phyloP scores from a whole-genome alignment of 1,140 invertebrate genomes.

The Eriosoma lanigerum region DNA sequence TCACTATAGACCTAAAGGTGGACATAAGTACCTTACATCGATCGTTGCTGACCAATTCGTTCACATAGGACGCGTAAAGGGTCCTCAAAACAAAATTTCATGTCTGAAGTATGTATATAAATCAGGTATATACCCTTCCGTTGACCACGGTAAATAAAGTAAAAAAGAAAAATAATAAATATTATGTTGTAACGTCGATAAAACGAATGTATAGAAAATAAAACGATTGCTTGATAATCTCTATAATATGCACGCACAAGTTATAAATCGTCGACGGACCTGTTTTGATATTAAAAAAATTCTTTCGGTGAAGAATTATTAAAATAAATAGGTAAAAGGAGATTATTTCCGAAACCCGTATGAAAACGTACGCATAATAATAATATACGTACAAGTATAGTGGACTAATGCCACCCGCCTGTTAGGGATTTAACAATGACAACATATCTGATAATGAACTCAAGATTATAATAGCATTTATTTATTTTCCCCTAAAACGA shows the following conservation, averaged over 20 bases:
- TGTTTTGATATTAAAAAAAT: conserved; percentile 34
- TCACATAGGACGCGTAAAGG: background rate
- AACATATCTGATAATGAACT: conserved; percentile 43
- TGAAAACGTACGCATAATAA: background rate
- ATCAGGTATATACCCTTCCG: background rate
- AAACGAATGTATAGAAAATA: background rate
- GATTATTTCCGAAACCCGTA: conserved; percentile 21
- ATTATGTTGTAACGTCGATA: conserved; percentile 42
- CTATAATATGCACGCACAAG: too few relatives aligned
- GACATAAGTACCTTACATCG: too few relatives aligned
- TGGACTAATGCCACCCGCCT: conserved; percentile 1
- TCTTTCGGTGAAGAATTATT: conserved; percentile 29
- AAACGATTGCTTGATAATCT: conserved; percentile 3
- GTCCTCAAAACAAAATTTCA: too few relatives aligned
- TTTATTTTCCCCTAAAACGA: background rate
- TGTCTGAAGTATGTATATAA: too few relatives aligned
- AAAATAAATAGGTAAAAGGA: conserved; percentile 47
- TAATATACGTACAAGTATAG: background rate
- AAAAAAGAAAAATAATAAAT: too few relatives aligned
- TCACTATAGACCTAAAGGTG: too few relatives aligned
- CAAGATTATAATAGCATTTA: background rate
- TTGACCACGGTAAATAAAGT: conserved; percentile 6
- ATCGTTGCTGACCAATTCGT: too few relatives aligned
- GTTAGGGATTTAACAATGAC: conserved; percentile 16
- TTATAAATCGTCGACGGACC: conserved; percentile 40